Evolutionary conservation across 1,140 invertebrate species (phyloP), one percentile per base, ranked within the genome.

Genomic region (Frieseomelitta varia): DNA sequence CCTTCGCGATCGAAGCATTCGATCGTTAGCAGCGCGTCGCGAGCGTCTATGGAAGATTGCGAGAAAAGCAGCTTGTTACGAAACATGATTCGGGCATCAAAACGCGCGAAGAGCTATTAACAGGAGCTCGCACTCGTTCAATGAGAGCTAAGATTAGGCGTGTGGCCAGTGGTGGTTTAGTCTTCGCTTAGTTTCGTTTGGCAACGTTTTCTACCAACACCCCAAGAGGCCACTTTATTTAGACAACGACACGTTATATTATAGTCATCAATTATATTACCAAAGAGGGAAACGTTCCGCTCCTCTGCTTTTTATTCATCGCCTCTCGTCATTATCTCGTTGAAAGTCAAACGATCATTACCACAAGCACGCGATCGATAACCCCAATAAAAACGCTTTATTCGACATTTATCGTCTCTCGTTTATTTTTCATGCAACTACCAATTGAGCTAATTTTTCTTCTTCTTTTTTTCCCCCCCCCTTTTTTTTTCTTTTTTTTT

Each of bases 101-200:
- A 87, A 72, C 80, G 56, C 80, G 71, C 76, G 72, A 30, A 61
- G 81, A 76, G 86, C 90, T 91, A 88, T 93, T 91, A 88, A 83
- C 79, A 91, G 86, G 72, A 88, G 79, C 88, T 84, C 86, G 72
- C 78, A 73, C 75, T 80, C 71, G 85, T 88, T 83, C 86, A 91
- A 88, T 87, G 86, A 86, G 80, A 88, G 85, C 90, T 90, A 92
- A 92, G 90, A 92, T 93, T 92, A 91, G 30, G 87, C 87, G 65
- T 81, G 53, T 51, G 58, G 27, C 81, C 72, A 76, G 73, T 75
- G 71, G 61, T 88, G 39, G 39, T 47, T 47, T 88, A 81, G 81
- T 85, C 78, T 81, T 73, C 79, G 69, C 77, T 86, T 68, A 88
- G 88, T 85, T 87, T 83, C 86, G 75, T 71, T 92, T 90, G 85